Evolutionary conservation across 2,797 vertebrate genomes (phyloP).

Genomic region (Siniperca scherzeri): DNA sequence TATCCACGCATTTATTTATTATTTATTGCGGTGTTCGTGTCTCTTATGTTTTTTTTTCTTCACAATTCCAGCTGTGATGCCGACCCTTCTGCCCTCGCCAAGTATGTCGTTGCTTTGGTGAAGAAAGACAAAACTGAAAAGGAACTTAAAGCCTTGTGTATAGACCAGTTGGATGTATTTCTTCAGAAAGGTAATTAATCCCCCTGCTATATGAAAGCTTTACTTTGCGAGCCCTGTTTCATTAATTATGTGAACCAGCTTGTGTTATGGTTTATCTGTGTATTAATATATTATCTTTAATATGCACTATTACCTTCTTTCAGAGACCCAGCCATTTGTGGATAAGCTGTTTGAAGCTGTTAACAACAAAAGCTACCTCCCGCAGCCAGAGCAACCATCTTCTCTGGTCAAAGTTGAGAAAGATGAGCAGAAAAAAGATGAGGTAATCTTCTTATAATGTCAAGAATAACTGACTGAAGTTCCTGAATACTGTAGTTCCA

Average conservation of each 20-base stretch:
- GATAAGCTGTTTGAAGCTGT: slow-evolving; percentile 98
- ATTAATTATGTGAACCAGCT: background rate
- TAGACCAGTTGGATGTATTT: slow-evolving; percentile 99
- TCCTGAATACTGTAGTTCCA: background rate
- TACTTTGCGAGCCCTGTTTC: background rate
- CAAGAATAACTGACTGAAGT: background rate
- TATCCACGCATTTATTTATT: rapidly evolving
- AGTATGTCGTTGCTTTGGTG: slow-evolving; percentile 98
- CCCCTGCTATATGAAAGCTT: background rate
- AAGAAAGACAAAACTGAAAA: slow-evolving; percentile 99
- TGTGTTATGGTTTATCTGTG: background rate
- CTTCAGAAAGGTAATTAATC: slow-evolving; percentile 94
- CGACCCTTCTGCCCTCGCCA: slow-evolving; percentile 97
- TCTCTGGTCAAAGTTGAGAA: slow-evolving; percentile 91
- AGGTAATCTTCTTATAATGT: slow-evolving; percentile 80
- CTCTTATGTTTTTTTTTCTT: background rate
- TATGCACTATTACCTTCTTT: slow-evolving; percentile 30
- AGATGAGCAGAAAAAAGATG: slow-evolving; percentile 95
- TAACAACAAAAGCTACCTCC: slow-evolving; percentile 96
- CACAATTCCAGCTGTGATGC: slow-evolving; percentile 93
- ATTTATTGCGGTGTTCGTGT: background rate
- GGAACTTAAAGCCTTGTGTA: slow-evolving; percentile 96
- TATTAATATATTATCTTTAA: background rate
- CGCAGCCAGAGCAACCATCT: slow-evolving; percentile 89
- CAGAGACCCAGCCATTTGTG: slow-evolving; percentile 98